Conservation (phyloP, 2,113 vertebrate genomes). For the Podiceps cristatus region DNA sequence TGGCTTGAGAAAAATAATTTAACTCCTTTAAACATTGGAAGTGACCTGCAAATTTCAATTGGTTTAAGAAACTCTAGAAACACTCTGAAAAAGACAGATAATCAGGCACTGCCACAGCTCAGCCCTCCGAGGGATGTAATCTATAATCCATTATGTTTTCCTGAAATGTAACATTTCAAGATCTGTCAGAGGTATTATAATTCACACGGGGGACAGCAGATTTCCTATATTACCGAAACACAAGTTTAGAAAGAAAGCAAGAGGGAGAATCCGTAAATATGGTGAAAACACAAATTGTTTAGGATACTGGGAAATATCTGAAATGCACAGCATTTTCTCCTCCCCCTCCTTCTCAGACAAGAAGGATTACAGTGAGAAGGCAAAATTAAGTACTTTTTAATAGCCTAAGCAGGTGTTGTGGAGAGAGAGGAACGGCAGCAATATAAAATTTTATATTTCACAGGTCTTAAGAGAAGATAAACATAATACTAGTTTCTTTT, state of each 20-base stretch:
- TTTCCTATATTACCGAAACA: not conserved
- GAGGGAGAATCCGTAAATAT: not conserved
- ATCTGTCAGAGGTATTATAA: not conserved
- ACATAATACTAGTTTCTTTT: not conserved
- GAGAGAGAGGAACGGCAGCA: not conserved
- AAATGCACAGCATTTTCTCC: not conserved
- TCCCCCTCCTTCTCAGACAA: not conserved
- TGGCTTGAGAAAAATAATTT: not conserved
- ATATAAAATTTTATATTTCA: not conserved
- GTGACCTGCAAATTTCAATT: not conserved
- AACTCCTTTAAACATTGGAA: not conserved
- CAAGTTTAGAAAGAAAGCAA: not conserved
- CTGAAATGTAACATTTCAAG: not conserved
- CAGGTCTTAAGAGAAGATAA: not conserved
- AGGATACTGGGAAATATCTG: not conserved
- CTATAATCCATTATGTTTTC: not conserved
- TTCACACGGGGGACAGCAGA: not conserved
- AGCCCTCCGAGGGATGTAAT: not conserved
- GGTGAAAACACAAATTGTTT: constrained; percentile 36
- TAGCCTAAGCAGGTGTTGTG: not conserved
- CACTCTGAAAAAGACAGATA: constrained; percentile 14
- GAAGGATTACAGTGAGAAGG: constrained; percentile 11
- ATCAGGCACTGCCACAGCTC: not conserved
- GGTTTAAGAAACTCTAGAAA: not conserved
- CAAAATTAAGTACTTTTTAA: constrained; percentile 12